Evolutionary conservation across 2,113 vertebrate genomes (phyloP).

Genomic region (Spermophilus dauricus): DNA sequence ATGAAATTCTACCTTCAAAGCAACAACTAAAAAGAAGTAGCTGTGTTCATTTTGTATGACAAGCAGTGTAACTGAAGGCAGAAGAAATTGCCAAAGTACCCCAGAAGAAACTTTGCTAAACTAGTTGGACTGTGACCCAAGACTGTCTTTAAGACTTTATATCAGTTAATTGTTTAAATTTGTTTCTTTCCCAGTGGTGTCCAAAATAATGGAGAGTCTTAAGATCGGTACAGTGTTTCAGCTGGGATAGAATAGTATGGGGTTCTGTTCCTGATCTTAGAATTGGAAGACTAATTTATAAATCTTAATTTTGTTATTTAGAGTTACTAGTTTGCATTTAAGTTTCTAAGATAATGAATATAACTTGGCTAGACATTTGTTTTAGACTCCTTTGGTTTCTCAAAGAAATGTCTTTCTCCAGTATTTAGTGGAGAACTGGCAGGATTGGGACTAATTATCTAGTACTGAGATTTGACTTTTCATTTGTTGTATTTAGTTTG

Average conservation of each 20-base stretch:
- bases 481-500: neutral
- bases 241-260: neutral
- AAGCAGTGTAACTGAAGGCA: neutral
- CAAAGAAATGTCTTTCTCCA: neutral
- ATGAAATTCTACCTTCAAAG: slow-evolving; percentile 29
- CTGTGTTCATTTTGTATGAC: neutral
- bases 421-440: neutral
- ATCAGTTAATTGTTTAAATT: neutral
- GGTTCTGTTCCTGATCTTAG: slow-evolving; percentile 10
- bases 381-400: slow-evolving; percentile 3
- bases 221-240: neutral
- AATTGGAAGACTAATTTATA: neutral
- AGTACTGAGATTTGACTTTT: slow-evolving; percentile 35
- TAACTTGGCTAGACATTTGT: neutral
- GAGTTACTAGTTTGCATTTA: slow-evolving; percentile 16
- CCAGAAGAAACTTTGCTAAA: neutral
- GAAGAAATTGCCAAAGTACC: neutral
- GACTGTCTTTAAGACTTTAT: neutral
- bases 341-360: neutral
- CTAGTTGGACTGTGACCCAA: neutral
- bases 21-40: neutral
- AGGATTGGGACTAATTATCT: slow-evolving; percentile 47
- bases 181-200: slow-evolving; percentile 22
- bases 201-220: neutral
- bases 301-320: slow-evolving; percentile 47